Base-by-base conservation (phyloP, 2,888 invertebrate species). In the Neelides folsomi region DNA sequence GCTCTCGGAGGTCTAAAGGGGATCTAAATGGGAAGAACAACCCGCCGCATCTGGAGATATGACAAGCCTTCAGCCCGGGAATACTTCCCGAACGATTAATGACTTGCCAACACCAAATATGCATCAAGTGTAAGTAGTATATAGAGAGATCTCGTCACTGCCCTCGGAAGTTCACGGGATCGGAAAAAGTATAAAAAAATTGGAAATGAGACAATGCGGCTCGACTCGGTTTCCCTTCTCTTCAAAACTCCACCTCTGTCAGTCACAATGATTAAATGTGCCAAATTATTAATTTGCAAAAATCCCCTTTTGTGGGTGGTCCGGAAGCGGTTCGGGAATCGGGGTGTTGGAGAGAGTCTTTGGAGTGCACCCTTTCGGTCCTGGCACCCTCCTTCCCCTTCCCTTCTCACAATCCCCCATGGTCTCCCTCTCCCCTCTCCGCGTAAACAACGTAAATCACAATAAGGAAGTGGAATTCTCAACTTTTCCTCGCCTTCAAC, bases 301-400 rank as follows among this genome's bases (percentile, higher is more conserved):
- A 27, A 3, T 27, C 27, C 27, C 27, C 7, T n/a, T n/a, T n/a
- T n/a, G n/a, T n/a, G n/a, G n/a, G 27, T 27, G 27, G 27, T 27
- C 27, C 27, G 27, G 27, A 27, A 27, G 27, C 4, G 8, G 15
- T 16, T 39, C 8, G 4, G 15, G 16, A 15, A 15, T 16, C 8
- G 16, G 39, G 39, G 6, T 15, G n/a, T n/a, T n/a, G n/a, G n/a
- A n/a, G 16, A 16, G 13, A 15, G 3, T 15, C 39, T 39, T 16
- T 15, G 62, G 59, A 65, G 27, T 27, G 67, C 67, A 71, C 72
- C 71, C 71, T 74, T 74, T 75, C 74, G 71, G 66, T 67, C 65
- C 51, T 63, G 60, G 65, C 62, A 63, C 68, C 66, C 62, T 69
- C 67, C 34, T 38, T 37, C 48, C 47, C 48, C 46, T 20, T 38